Evolutionary conservation across 2,113 vertebrate genomes (phyloP), one percentile per base, ranked within the genome.

Genomic region (Myotis yumanensis): DNA sequence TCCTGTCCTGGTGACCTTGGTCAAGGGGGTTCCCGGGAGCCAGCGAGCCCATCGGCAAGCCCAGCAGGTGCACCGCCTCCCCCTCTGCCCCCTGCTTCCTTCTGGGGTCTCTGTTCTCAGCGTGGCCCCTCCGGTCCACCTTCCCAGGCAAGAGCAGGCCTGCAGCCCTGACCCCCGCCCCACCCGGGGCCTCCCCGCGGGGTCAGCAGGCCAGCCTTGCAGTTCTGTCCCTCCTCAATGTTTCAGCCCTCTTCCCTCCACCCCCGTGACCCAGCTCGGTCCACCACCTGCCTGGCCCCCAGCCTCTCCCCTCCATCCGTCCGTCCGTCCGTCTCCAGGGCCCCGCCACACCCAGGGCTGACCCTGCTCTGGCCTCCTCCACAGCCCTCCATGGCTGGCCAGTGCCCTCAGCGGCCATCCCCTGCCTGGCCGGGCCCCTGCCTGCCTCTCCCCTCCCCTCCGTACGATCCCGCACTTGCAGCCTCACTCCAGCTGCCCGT

Each of bases 111-210:
- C 37, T 17, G 10, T 11, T 32, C 43, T 48, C 32, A 18, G 62
- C 3, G 1, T 1, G 22, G 10, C 25, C 17, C 28, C 22, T 23
- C 10, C 3, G 23, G 32, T n/a, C 52, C 20, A 5, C 11, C 18
- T 72, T 51, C 86, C 48, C 57, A 18, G 23, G 57, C 46, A 7
- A 12, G 66, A 54, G 85, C 4, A 2, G 40, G 84, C 23, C 37
- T 40, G 37, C 69, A 59, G 28, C 64, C 57, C 37, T 16, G 18
- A 16, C 37, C 5, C 66, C 7, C 0, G 10, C 57, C 2, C 20
- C 16, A 10, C 16, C 48, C 25, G 32, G 40, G 7, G 66, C 54
- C 72, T 54, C 2, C 11, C 73, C 2, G 1, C 20, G 35, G 30
- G n/a, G 76, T 43, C 16, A 1, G 69, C 59, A 8, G 20, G 59